Conservation (phyloP, 2,113 vertebrate species). For the Rhinoderma darwinii region DNA sequence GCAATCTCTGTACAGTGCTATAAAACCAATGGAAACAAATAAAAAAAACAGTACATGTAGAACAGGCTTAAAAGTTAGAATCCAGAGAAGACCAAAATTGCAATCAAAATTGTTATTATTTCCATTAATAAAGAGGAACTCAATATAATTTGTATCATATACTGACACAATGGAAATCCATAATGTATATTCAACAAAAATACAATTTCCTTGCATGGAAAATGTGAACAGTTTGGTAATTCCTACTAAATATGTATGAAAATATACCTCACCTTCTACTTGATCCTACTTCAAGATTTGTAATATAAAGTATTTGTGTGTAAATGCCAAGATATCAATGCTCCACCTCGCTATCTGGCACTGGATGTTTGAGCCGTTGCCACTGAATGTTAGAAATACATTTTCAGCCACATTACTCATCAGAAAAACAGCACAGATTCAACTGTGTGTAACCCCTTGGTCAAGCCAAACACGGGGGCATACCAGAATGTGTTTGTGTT, state of each 20-base stretch:
- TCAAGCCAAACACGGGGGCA: conserved; percentile 51
- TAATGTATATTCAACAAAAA: conserved; percentile 17
- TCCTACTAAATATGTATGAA: conserved; percentile 43
- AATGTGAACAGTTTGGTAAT: conserved; percentile 41
- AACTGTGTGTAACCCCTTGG: conserved; percentile 54
- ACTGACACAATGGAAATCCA: conserved; percentile 47
- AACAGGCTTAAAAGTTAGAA: too few species aligned
- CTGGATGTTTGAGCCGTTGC: conserved; percentile 18
- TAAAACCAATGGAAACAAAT: too few species aligned
- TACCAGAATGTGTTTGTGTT: conserved; percentile 34
- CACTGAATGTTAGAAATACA: conserved; percentile 48
- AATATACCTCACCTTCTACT: conserved; percentile 54
- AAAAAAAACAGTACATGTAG: too few species aligned
- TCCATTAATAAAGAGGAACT: background rate
- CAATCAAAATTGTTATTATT: background rate
- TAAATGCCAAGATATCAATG: conserved; percentile 49
- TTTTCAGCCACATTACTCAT: conserved; percentile 57
- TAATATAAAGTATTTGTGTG: conserved; percentile 45
- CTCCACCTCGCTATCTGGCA: conserved; percentile 57
- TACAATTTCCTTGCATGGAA: conserved; percentile 27
- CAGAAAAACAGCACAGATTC: conserved; percentile 57
- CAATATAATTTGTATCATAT: background rate
- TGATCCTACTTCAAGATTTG: conserved; percentile 51
- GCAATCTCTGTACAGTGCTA: too few species aligned
- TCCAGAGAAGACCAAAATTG: background rate